These are phyloP conservation scores for Oophaga pumilio DNA, from an alignment of 2,113 vertebrate genomes.

Conservation along the genomic window DNA sequence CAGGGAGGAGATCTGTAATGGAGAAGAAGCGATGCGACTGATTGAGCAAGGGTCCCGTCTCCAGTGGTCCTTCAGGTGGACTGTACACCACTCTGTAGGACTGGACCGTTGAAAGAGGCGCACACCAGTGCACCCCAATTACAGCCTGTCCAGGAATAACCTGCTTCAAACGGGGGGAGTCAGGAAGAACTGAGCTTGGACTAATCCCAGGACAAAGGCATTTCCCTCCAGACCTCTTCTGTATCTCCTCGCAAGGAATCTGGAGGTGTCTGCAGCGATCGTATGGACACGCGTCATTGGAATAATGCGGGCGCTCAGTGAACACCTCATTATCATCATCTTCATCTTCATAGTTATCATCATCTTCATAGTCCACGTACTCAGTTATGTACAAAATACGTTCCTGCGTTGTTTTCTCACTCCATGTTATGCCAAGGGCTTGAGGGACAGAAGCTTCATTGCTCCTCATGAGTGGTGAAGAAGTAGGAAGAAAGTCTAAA, in stretches of 20 bases:
- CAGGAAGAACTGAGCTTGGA: slow-evolving; percentile 42
- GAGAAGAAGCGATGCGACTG: slow-evolving; percentile 58
- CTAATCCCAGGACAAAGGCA: slow-evolving; percentile 66
- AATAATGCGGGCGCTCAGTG: background rate
- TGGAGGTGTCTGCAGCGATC: slow-evolving; percentile 67
- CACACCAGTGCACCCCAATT: slow-evolving; percentile 64
- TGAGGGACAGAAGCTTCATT: background rate
- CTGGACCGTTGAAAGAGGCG: slow-evolving; percentile 63
- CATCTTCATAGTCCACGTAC: slow-evolving; percentile 14
- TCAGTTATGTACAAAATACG: slow-evolving; percentile 15
- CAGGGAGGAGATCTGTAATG: slow-evolving; percentile 58
- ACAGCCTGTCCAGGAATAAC: slow-evolving; percentile 31
- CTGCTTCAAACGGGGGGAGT: slow-evolving; percentile 59
- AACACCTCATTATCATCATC: background rate
- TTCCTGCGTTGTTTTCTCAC: slow-evolving; percentile 16
- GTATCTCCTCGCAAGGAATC: slow-evolving; percentile 63
- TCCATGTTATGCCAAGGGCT: background rate
- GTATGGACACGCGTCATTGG: slow-evolving; percentile 59
- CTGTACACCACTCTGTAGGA: slow-evolving; percentile 63
- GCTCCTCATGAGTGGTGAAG: background rate
- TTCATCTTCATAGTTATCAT: slow-evolving; percentile 3
- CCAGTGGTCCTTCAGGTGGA: background rate
- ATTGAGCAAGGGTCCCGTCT: slow-evolving; percentile 55
- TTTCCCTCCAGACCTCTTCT: background rate
- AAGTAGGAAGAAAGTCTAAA: background rate